Evolutionary conservation across 2,113 vertebrate species (phyloP).

Genomic region (Struthio camelus): DNA sequence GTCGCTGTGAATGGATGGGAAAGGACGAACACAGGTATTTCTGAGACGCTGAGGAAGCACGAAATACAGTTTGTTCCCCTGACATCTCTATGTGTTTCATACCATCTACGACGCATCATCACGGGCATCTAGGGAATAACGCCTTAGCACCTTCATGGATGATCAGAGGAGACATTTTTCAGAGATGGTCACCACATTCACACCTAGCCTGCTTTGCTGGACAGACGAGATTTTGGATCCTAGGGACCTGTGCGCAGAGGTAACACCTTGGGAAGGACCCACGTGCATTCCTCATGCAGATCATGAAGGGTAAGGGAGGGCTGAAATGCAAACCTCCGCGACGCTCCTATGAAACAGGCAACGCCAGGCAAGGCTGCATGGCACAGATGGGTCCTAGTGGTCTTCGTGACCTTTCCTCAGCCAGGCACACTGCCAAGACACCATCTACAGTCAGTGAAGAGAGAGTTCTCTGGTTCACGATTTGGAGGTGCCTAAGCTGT

Average conservation of each 20-base stretch:
- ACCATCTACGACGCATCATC: neutral
- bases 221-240: neutral
- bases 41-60: neutral
- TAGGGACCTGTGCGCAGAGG: neutral
- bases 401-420: too few relatives aligned
- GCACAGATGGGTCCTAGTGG: too few relatives aligned
- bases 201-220: accelerated
- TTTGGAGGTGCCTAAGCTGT: neutral
- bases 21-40: neutral
- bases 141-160: neutral
- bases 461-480: neutral
- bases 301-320: neutral
- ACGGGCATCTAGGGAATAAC: neutral
- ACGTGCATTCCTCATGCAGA: neutral
- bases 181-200: neutral
- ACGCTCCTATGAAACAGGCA: neutral
- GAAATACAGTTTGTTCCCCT: neutral
- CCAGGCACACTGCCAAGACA: too few relatives aligned
- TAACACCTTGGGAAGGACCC: neutral
- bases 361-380: too few relatives aligned
- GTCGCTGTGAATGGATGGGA: neutral
- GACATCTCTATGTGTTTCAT: neutral
- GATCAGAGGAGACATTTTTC: neutral
- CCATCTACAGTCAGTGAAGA: neutral
- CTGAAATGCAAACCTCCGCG: neutral